Conservation (phyloP, 2,888 invertebrate species). For the Sphecodes monilicornis region DNA sequence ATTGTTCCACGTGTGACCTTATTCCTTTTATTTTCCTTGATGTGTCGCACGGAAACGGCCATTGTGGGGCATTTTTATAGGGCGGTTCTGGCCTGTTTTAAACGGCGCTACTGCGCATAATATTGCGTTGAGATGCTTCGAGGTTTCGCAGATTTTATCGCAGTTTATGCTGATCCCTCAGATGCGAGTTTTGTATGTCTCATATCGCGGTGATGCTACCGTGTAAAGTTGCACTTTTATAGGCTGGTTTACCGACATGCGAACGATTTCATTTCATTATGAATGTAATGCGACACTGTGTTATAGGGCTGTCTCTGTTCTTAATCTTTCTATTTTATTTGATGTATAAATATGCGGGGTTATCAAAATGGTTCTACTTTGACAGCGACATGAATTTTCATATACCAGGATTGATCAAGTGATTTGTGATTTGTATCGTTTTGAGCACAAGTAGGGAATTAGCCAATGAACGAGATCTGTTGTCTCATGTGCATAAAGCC, state of each 20-base stretch:
- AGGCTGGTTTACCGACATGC: background rate
- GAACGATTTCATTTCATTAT: background rate
- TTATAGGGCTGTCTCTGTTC: background rate
- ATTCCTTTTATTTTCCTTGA: background rate
- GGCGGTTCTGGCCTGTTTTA: background rate
- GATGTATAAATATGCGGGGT: background rate
- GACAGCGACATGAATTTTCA: no score
- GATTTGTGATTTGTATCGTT: no score
- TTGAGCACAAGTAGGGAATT: no score
- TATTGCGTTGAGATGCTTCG: background rate
- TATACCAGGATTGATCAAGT: no score
- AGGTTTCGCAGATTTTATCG: background rate
- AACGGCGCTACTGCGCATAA: background rate
- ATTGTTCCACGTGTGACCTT: background rate
- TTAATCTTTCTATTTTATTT: background rate
- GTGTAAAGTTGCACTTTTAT: background rate
- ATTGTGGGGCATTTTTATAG: background rate
- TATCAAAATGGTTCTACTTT: background rate
- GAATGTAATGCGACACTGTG: background rate
- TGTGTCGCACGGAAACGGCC: background rate
- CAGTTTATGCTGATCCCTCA: background rate
- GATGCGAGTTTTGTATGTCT: background rate
- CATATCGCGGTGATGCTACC: background rate
- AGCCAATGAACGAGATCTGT: no score
- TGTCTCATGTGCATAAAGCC: no score